Conservation (phyloP, 92 coral and sea anemone species). For the Micromussa lordhowensis region DNA sequence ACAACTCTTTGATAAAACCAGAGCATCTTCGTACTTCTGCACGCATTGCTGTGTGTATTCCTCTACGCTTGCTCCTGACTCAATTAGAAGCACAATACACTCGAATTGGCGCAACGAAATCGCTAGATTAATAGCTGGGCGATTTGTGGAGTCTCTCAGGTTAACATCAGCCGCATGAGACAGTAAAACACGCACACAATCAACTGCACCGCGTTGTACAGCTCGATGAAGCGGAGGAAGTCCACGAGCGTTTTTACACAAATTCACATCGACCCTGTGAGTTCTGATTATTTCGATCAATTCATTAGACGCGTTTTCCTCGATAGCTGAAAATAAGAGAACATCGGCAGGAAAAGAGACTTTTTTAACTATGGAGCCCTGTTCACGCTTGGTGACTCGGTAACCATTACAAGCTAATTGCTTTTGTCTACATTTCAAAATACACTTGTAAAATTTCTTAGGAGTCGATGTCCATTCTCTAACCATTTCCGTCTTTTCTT, state of each 20-base stretch:
- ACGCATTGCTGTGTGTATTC: constrained; percentile 69
- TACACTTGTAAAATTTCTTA: constrained; percentile 65
- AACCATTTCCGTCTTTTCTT: constrained; percentile 14
- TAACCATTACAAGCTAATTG: constrained; percentile 23
- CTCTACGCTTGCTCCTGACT: constrained; percentile 74
- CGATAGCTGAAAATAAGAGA: constrained; percentile 61
- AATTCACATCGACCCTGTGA: constrained; percentile 64
- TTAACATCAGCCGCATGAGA: constrained; percentile 69
- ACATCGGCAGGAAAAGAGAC: constrained; percentile 64
- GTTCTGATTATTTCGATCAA: constrained; percentile 47
- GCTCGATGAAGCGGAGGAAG: constrained; percentile 78
- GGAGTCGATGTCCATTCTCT: constrained; percentile 67
- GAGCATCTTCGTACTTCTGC: constrained; percentile 59
- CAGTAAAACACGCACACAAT: constrained; percentile 66
- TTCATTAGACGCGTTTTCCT: constrained; percentile 62
- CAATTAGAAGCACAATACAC: constrained; percentile 74
- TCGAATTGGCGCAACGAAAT: constrained; percentile 67
- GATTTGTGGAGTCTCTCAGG: constrained; percentile 45
- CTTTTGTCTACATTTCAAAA: constrained; percentile 56
- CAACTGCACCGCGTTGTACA: constrained; percentile 65
- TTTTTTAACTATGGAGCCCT: constrained; percentile 8
- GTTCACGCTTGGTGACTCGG: constrained; percentile 8
- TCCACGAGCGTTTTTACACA: constrained; percentile 33
- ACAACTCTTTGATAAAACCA: constrained; percentile 61
- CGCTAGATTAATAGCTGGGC: constrained; percentile 60